Base-by-base conservation (phyloP, 2,888 invertebrate species). In the Cybosia mesomella region DNA sequence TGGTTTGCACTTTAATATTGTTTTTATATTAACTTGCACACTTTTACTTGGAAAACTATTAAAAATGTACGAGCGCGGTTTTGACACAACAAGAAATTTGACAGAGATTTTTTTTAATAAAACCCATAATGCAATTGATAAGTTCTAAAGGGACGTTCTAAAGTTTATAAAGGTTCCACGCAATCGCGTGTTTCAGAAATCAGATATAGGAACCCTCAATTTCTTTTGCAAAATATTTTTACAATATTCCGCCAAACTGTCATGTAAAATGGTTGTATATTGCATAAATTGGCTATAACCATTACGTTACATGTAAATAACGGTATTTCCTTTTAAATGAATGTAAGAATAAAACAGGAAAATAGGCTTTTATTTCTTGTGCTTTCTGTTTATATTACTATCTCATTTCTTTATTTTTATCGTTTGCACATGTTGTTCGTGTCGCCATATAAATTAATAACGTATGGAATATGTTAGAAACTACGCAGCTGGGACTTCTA, bases 221-320 rank as follows among this genome's bases (percentile, higher is more conserved):
- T 15, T 8, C 39, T 13, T 4, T 49, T 24, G 2, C 18, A 49
- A n/a, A 49, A 60, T 24, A 24, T 13, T 28, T 36, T 36, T 24
- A 49, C 36, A 53, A 21, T 34, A 18, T 65, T 58, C 60, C 58
- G 11, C 58, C n/a, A 58, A 62, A 58, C 58, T 55, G 57, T 43
- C 28, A 28, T 58, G 54, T 34, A 43, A 22, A 53, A 49, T 59
- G 54, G 59, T 64, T 54, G 18, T n/a, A n/a, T n/a, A n/a, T n/a
- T n/a, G 58, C 43, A 67, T 67, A 67, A 62, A 63, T 67, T 58
- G 76, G 69, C 73, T 68, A 76, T 79, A 75, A 74, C 73, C 66
- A 68, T 76, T 72, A 76, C 76, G 71, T 73, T 74, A 74, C 68
- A 70, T 74, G 66, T 63, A 72, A 67, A 71, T 77, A 80, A 81